Evolutionary conservation across 2,888 invertebrate genomes (phyloP).

Genomic region (Carterocephalus palaemon): DNA sequence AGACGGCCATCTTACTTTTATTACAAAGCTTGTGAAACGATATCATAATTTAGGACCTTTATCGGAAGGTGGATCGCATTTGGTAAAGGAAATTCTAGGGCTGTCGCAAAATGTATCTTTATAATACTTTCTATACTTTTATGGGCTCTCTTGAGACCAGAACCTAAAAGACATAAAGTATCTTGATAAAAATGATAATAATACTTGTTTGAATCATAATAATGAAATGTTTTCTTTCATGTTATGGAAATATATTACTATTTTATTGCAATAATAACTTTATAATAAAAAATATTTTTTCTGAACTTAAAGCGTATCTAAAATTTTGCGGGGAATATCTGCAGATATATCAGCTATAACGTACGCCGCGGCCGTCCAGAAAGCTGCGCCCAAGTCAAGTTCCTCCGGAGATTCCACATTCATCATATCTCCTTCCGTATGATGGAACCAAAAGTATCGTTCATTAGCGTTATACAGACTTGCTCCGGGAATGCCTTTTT

Average conservation of each 20-base stretch:
- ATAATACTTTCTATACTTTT: slow-evolving; percentile 4
- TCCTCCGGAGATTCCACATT: slow-evolving; percentile 83
- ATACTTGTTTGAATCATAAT: too few species aligned
- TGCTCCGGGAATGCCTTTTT: slow-evolving; percentile 84
- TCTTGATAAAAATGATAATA: slow-evolving; percentile 11
- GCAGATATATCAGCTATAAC: slow-evolving; percentile 87
- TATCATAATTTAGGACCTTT: slow-evolving; percentile 24
- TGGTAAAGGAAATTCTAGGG: slow-evolving; percentile 11
- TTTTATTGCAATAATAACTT: too few species aligned
- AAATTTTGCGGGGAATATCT: slow-evolving; percentile 79
- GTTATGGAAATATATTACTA: too few species aligned
- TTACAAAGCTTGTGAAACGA: slow-evolving; percentile 21
- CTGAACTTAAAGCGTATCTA: too few species aligned
- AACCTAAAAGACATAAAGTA: slow-evolving; percentile 17
- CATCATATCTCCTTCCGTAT: slow-evolving; percentile 89
- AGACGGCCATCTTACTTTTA: slow-evolving; percentile 16
- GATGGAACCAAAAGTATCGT: slow-evolving; percentile 87
- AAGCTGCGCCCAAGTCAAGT: slow-evolving; percentile 85
- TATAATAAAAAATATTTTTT: not conserved
- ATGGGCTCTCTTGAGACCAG: slow-evolving; percentile 8
- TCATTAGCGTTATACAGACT: slow-evolving; percentile 84
- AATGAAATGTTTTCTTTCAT: too few species aligned
- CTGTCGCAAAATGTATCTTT: slow-evolving; percentile 17
- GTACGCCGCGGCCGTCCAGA: slow-evolving; percentile 88
- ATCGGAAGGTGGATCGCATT: slow-evolving; percentile 23